A percentile compares a stretch with the other conserved stretches of the same genome.
These are phyloP conservation scores for Corythoichthys haematopterus DNA, from an alignment of 2,113 vertebrate genomes.

Conservation along the genomic window DNA sequence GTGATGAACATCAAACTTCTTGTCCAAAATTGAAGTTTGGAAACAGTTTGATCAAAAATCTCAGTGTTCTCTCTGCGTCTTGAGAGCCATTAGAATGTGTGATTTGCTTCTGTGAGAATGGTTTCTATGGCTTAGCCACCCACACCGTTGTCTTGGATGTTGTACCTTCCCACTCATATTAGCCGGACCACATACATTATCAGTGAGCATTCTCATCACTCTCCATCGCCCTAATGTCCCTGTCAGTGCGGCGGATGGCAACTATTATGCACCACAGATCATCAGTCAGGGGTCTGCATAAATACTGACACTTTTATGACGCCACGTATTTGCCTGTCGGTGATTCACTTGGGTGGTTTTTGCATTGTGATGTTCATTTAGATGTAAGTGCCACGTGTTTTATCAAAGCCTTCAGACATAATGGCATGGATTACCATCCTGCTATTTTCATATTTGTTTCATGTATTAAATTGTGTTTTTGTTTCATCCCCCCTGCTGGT, in stretches of 20 bases:
- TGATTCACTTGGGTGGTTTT: constrained; percentile 29
- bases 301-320: constrained; percentile 41
- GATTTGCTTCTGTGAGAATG: constrained; percentile 20
- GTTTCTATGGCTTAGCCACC: constrained; percentile 39
- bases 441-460: neutral
- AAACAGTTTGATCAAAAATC: constrained; percentile 1
- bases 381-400: constrained; percentile 25
- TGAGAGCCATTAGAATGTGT: constrained; percentile 7
- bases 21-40: neutral
- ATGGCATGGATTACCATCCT: constrained; percentile 2
- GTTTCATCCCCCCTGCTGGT: constrained; percentile 7
- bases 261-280: constrained; percentile 50
- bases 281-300: constrained; percentile 38
- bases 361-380: constrained; percentile 40
- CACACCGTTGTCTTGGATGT: constrained; percentile 24
- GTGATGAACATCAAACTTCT: neutral
- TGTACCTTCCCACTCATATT: constrained; percentile 35
- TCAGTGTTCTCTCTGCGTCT: constrained; percentile 5
- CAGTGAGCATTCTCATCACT: constrained; percentile 49
- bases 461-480: neutral
- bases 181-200: constrained; percentile 28
- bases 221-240: constrained; percentile 59
- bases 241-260: constrained; percentile 53
- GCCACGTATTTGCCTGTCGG: constrained; percentile 35
- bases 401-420: constrained; percentile 9